Evolutionary conservation across 2,888 invertebrate species (phyloP).

Genomic region (Mimumesa dahlbomi): DNA sequence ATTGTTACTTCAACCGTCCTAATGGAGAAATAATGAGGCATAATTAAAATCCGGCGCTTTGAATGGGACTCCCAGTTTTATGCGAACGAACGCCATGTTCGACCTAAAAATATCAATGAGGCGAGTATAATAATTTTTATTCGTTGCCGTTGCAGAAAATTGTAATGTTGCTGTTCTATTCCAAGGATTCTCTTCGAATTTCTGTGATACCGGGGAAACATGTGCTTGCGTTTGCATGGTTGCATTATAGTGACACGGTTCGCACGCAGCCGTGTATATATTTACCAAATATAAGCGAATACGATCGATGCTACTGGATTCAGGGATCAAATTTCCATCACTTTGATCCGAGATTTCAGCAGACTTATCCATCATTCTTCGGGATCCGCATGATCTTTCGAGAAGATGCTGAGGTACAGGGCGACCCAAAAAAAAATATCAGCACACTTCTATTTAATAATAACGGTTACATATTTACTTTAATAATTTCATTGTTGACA

Average conservation of each 20-base stretch:
- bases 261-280: conserved; percentile 6
- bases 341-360: conserved; percentile 32
- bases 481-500: no score
- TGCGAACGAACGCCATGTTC: no score
- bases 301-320: neutral
- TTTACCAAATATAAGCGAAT: conserved; percentile 29
- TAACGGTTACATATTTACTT: no score
- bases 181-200: conserved; percentile 6
- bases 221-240: conserved; percentile 6
- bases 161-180: conserved; percentile 5
- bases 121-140: no score
- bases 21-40: no score
- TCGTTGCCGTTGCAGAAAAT: neutral
- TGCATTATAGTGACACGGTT: conserved; percentile 12
- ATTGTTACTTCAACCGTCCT: no score
- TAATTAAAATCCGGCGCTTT: no score
- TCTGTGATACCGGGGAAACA: conserved; percentile 6
- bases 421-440: neutral
- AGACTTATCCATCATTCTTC: conserved; percentile 14
- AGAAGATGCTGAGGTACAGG: no score
- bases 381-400: conserved; percentile 3
- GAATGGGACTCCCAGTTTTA: no score
- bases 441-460: no score
- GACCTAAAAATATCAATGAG: neutral
- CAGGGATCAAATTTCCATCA: conserved; percentile 41